Evolutionary conservation across 2,113 vertebrate genomes (phyloP), one percentile per base, ranked within the genome.

Genomic region (Macquaria ambigua): DNA sequence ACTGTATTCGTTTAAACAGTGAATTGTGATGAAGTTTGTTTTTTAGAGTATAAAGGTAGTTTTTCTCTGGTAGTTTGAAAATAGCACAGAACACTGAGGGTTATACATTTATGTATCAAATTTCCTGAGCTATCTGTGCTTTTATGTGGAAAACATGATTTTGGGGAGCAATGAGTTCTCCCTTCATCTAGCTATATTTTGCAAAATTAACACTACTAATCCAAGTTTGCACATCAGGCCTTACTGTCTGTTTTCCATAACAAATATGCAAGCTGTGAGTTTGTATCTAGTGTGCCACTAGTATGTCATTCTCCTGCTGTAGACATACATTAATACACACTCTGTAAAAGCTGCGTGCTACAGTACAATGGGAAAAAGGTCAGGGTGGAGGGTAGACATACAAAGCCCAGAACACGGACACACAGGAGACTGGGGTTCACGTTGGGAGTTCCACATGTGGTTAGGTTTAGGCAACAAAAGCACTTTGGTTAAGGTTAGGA

Each of bases 61-160:
- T 66, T 28, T 25, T 71, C 66, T 48, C 66, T 69, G 67, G 67
- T 73, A 39, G 56, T 61, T 56, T 68, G 23, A 41, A 89, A 77
- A 68, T 31, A 43, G 67, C 48, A 55, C 46, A 52, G 52, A 63
- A 20, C 1, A 66, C 5, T 74, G 34, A 70, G 48, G 18, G 71
- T 74, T 79, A 75, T 67, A 53, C 53, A 79, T 87, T 78, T 16
- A 70, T 79, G 56, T 23, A 56, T 75, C 55, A 71, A 43, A 66
- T 70, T 43, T 70, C 46, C 3, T 11, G 23, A 52, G 48, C 55
- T 70, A 81, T 71, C 41, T 39, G n/a, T 74, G 73, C 39, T 61
- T 74, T 78, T 70, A 59, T 53, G 73, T 77, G 39, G 68, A 80
- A 85, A 74, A 67, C 62, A 64, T 75, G 28, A 28, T 50, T 62